Conservation (phyloP, 1,140 invertebrate genomes). For the Telenomus remus region DNA sequence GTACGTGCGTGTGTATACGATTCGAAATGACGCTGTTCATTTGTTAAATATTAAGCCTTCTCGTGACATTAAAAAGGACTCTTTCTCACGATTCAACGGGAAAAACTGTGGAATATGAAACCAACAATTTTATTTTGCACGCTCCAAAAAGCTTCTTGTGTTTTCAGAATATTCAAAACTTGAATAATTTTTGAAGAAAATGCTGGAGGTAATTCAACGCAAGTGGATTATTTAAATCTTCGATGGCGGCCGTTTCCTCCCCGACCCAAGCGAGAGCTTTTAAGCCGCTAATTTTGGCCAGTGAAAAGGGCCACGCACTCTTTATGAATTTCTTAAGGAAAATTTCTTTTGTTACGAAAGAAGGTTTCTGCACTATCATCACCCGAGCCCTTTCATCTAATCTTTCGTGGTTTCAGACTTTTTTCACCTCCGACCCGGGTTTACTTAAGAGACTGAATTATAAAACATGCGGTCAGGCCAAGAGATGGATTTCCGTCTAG, state of each 20-base stretch:
- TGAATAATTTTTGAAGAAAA: background rate
- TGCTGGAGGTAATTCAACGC: background rate
- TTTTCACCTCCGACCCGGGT: constrained; percentile 15
- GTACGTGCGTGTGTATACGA: constrained; percentile 11
- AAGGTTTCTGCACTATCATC: constrained; percentile 19
- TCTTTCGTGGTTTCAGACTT: constrained; percentile 36
- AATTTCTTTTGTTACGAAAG: constrained; percentile 50
- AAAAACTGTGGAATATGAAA: too few species aligned
- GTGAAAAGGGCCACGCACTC: constrained; percentile 43
- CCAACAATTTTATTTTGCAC: too few species aligned
- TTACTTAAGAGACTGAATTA: constrained; percentile 26
- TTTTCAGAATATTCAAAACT: too few species aligned
- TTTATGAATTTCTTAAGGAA: constrained; percentile 50
- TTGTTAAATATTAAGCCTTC: constrained; percentile 41
- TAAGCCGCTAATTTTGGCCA: constrained; percentile 31
- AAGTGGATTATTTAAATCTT: constrained; percentile 51
- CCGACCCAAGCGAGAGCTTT: constrained; percentile 22
- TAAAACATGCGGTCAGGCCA: constrained; percentile 21
- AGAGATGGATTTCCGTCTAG: background rate
- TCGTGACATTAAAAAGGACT: constrained; percentile 13
- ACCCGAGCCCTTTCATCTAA: constrained; percentile 28
- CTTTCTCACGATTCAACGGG: too few species aligned
- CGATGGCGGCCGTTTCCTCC: constrained; percentile 30
- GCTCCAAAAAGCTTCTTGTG: too few species aligned
- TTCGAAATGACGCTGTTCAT: constrained; percentile 25